phyloP scores from a whole-genome alignment of 2,888 invertebrate species.

The Drosophila pegasa region DNA sequence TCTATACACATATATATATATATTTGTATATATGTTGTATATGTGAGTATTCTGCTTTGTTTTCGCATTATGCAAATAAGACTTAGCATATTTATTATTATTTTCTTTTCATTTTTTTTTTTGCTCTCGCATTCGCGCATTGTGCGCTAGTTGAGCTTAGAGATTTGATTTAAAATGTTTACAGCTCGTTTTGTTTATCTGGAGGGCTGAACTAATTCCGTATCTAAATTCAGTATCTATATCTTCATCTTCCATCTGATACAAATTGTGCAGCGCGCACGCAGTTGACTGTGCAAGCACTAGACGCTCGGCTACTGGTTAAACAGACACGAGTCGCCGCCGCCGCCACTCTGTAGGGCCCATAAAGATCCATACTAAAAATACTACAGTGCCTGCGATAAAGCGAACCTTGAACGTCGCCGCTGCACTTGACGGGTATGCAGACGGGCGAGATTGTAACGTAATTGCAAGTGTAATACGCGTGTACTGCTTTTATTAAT shows the following conservation, averaged over 20 bases:
- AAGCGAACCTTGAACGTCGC: conserved; percentile 32
- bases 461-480: conserved; percentile 20
- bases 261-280: conserved; percentile 15
- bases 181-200: conserved; percentile 47
- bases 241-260: conserved; percentile 41
- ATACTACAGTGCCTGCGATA: conserved; percentile 18
- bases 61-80: conserved; percentile 59
- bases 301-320: conserved; percentile 30
- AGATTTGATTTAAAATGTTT: conserved; percentile 59
- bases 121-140: conserved; percentile 17
- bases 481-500: conserved; percentile 5
- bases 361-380: conserved; percentile 31
- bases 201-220: conserved; percentile 38
- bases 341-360: conserved; percentile 13
- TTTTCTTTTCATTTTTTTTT: conserved; percentile 4
- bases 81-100: conserved; percentile 31
- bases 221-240: conserved; percentile 40
- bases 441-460: conserved; percentile 12
- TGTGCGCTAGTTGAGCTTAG: conserved; percentile 32
- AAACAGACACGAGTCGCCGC: conserved; percentile 26
- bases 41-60: conserved; percentile 34
- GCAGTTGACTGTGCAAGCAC: conserved; percentile 3
- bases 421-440: conserved; percentile 18
- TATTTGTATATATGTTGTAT: background rate
- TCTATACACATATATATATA: background rate